Conservation (phyloP, 2,888 invertebrate species). For the Osedax fenrisi region DNA sequence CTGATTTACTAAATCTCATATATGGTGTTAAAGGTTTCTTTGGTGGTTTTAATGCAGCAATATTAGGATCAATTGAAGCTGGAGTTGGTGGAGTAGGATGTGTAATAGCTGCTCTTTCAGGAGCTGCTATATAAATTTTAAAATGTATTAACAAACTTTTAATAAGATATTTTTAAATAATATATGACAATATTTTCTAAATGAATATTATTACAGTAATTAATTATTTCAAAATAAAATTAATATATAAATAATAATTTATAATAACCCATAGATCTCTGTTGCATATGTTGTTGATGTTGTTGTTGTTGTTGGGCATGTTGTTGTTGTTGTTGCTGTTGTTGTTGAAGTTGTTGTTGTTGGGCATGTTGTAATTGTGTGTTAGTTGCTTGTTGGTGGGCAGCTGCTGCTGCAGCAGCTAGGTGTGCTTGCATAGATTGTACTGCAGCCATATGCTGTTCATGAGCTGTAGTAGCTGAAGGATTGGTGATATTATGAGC, state of each 20-base stretch:
- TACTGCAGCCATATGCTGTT: constrained; percentile 13
- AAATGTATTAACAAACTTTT: too few species aligned
- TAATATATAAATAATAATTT: too few species aligned
- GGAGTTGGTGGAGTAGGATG: not conserved
- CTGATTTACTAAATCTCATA: constrained; percentile 38
- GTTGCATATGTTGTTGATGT: not conserved
- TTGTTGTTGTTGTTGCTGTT: not conserved
- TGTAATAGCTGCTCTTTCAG: not conserved
- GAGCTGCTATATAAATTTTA: too few species aligned
- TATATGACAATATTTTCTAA: too few species aligned
- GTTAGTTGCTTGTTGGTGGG: not conserved
- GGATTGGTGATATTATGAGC: not conserved
- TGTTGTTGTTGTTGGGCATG: constrained; percentile 6
- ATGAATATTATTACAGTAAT: too few species aligned
- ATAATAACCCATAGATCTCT: not conserved
- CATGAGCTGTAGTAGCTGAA: not conserved
- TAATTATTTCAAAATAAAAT: too few species aligned
- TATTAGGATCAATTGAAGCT: not conserved
- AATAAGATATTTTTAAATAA: too few species aligned
- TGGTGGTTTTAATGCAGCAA: constrained; percentile 33
- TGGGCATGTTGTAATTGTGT: not conserved
- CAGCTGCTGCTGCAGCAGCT: not conserved
- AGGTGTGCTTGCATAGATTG: not conserved
- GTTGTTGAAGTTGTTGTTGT: not conserved
- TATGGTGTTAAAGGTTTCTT: constrained; percentile 38